Conservation (phyloP, 2,888 invertebrate species). For the Lucinisca nassula region DNA sequence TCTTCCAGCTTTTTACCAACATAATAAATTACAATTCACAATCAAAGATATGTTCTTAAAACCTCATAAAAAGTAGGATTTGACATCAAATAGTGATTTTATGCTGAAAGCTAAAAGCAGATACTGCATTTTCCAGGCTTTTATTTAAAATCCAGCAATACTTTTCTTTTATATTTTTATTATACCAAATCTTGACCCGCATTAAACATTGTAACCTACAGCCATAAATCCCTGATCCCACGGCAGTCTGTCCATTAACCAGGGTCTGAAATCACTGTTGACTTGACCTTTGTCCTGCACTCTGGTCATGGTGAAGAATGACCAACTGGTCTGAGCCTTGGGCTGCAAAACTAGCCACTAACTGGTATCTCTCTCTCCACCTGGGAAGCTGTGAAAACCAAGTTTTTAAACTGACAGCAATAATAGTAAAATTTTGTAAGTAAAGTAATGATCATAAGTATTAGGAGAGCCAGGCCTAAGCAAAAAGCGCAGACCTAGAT, state of each 20-base stretch:
- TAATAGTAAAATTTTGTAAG: too few species aligned
- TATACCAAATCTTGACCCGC: not conserved
- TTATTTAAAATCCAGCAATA: not conserved
- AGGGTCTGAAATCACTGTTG: not conserved
- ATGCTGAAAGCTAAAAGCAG: not conserved
- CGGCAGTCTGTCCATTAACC: not conserved
- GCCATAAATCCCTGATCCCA: not conserved
- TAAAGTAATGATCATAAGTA: too few species aligned
- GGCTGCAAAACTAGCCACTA: slow-evolving; percentile 3
- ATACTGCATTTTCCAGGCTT: not conserved
- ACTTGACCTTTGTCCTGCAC: slow-evolving; percentile 5
- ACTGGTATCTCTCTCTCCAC: too few species aligned
- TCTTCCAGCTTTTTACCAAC: not conserved
- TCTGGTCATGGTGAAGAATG: slow-evolving; percentile 52
- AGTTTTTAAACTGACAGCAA: too few species aligned
- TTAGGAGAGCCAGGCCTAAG: too few species aligned
- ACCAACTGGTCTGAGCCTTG: not conserved
- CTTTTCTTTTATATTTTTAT: not conserved
- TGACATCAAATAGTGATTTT: not conserved
- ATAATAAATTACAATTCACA: not conserved
- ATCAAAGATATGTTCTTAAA: not conserved
- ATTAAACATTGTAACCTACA: not conserved
- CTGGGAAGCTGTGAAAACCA: too few species aligned
- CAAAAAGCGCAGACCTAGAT: too few species aligned
- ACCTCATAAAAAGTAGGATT: not conserved